These are phyloP conservation scores for Platichthys stellatus DNA, from an alignment of 2,113 vertebrate genomes.

Conservation along the genomic window DNA sequence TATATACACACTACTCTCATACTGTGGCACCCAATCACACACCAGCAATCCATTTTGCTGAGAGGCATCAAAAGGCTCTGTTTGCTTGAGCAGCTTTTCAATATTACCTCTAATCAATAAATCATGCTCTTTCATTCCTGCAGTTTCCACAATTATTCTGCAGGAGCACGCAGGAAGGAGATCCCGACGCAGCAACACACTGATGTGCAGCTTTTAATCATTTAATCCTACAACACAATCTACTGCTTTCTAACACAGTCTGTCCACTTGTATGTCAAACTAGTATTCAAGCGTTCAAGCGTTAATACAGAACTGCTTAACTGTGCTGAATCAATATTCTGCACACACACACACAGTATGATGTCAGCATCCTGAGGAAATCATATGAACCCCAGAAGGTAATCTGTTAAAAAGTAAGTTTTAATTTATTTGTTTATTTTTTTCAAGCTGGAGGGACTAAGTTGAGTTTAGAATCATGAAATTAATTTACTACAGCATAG, in stretches of 20 bases:
- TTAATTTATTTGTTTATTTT: too few species aligned
- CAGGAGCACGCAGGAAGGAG: not conserved
- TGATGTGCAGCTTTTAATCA: not conserved
- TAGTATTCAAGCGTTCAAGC: not conserved
- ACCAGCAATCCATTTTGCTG: constrained; percentile 53
- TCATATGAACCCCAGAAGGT: too few species aligned
- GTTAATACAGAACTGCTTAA: not conserved
- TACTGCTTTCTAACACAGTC: too few species aligned
- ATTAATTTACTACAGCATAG: too few species aligned
- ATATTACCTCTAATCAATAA: constrained; percentile 61
- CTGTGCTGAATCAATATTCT: not conserved
- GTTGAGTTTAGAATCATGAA: too few species aligned
- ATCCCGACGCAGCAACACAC: constrained; percentile 6
- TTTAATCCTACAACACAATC: not conserved
- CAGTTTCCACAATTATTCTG: constrained; percentile 2
- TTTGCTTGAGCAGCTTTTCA: constrained; percentile 51
- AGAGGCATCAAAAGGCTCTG: constrained; percentile 50
- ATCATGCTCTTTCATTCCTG: constrained; percentile 51
- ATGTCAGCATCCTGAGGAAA: not conserved
- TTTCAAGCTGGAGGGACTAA: too few species aligned
- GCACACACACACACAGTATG: not conserved
- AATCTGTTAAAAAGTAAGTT: not conserved
- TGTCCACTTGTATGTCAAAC: too few species aligned
- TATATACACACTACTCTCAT: not conserved
- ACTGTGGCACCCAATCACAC: constrained; percentile 16